phyloP scores from a whole-genome alignment of 23 tunicate species.

The Halocynthia aurantium region DNA sequence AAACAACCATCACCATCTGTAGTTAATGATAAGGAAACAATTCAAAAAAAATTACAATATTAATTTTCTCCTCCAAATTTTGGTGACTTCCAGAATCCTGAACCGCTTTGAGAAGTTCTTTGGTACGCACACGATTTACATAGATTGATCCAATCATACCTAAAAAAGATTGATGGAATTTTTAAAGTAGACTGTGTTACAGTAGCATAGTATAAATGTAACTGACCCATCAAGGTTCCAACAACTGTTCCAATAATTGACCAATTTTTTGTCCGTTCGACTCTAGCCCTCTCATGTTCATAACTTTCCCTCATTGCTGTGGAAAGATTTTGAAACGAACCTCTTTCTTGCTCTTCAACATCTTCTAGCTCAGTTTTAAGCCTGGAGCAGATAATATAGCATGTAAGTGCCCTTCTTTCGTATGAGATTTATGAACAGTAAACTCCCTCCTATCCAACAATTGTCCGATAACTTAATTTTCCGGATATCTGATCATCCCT shows the following conservation, averaged over 20 bases:
- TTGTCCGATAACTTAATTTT: no score
- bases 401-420: no score
- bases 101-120: constrained; percentile 42
- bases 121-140: constrained; percentile 63
- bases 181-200: not conserved
- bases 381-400: constrained; percentile 3
- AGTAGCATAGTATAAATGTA: not conserved
- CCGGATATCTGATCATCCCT: no score
- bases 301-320: constrained; percentile 81
- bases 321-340: constrained; percentile 43
- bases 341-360: constrained; percentile 72
- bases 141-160: constrained; percentile 67
- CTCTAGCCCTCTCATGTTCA: constrained; percentile 83
- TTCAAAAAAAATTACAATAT: constrained; percentile 1
- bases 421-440: no score
- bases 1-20: not conserved
- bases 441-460: no score
- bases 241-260: constrained; percentile 74
- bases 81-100: constrained; percentile 16
- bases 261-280: constrained; percentile 85
- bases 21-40: not conserved
- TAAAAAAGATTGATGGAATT: constrained; percentile 6
- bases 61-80: constrained; percentile 32
- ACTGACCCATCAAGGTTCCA: constrained; percentile 52
- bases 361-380: constrained; percentile 36